Base-by-base conservation (phyloP, 2,797 vertebrate species). In the Neosilurus mollespiculum region DNA sequence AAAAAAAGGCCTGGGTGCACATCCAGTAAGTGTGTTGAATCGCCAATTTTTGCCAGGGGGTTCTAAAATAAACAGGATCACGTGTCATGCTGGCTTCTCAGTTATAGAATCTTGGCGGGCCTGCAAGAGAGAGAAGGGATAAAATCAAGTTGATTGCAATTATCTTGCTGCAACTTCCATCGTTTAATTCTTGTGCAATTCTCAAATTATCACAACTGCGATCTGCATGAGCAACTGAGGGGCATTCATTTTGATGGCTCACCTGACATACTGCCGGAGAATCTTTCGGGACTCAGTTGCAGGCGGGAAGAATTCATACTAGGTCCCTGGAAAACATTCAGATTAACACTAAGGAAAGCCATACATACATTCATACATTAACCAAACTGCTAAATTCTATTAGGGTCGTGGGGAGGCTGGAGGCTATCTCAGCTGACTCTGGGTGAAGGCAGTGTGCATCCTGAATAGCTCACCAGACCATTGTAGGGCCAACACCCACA, bases 41-140 rank as follows among this genome's bases (percentile, higher is more conserved):
- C 8, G 43, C 43, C 43, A 43, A 8, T 43, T 43, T 43, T 43
- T 43, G 30, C 43, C 43, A 43, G 43, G 43, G 43, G 8, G 43
- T 43, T 43, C 43, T 3, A 58, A 37, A 14, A 54, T 15, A 7
- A 24, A 37, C 24, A 71, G 24, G 10, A 84, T 54, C 65, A 53
- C 5, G 22, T 72, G 11, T 49, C 65, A 59, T 5, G 22, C 66
- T 11, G 56, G 8, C 20, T 22, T 67, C 54, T 94, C 88, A 93
- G 84, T 94, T 93, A 58, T 24, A 81, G 79, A 81, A 95, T 85
- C 92, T 90, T 75, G 91, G 89, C 30, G 90, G 84, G 88, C 92
- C 94, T 95, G 88, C 6, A 83, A 84, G 87, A 30, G 72, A 9
- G 87, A 15, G 64, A 76, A 69, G 3, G 9, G 18, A 56, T 16